phyloP scores from a whole-genome alignment of 2,888 invertebrate genomes.

The Yponomeuta cagnagella region DNA sequence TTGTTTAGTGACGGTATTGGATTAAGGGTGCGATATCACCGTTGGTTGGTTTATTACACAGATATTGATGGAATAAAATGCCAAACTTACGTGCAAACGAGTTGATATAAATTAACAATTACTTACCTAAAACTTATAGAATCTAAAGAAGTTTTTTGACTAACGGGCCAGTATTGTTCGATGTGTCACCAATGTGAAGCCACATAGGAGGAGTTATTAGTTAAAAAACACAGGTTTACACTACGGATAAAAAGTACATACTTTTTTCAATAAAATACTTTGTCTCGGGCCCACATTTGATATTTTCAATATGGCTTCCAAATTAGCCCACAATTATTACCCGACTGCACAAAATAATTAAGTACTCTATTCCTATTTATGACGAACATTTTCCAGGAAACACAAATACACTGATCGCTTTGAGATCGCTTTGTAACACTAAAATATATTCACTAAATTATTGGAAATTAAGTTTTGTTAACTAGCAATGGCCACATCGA shows the following conservation, averaged over 20 bases:
- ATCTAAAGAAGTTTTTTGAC: slow-evolving; percentile 66
- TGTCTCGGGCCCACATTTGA: slow-evolving; percentile 2
- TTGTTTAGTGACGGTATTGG: no score
- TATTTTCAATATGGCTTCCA: background rate
- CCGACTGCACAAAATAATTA: slow-evolving; percentile 12
- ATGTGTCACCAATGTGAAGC: slow-evolving; percentile 41
- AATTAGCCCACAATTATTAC: slow-evolving; percentile 5
- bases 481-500: slow-evolving; percentile 63
- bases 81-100: slow-evolving; percentile 46
- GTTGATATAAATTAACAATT: slow-evolving; percentile 27
- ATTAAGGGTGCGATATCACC: background rate
- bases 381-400: slow-evolving; percentile 35
- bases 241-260: background rate
- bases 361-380: slow-evolving; percentile 11
- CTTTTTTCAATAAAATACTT: background rate
- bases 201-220: background rate
- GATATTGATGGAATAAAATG: slow-evolving; percentile 26
- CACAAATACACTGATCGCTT: slow-evolving; percentile 73
- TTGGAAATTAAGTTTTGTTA: slow-evolving; percentile 21
- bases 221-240: background rate
- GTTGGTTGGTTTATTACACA: background rate
- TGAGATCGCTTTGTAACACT: slow-evolving; percentile 60
- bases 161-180: slow-evolving; percentile 62
- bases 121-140: slow-evolving; percentile 60
- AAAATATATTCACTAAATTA: slow-evolving; percentile 14